Evolutionary conservation across 2,797 vertebrate species (phyloP), one percentile per base, ranked within the genome.

Genomic region (Florisuga fusca): DNA sequence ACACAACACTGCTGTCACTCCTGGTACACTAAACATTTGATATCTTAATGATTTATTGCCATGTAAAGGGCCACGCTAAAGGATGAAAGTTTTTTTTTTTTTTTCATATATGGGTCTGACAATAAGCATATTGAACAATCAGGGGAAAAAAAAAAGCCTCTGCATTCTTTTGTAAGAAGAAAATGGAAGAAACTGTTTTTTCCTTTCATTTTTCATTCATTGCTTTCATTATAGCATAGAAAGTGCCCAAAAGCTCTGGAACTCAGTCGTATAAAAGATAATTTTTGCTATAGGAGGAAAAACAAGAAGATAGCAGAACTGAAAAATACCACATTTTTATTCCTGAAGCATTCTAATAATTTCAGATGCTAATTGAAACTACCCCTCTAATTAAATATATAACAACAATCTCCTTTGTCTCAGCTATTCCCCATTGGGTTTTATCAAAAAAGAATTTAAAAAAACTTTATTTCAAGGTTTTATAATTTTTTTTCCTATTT

Each of bases 31-130:
- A 7, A 53, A n/a, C 4, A 6, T 61, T 50, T 75, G 12, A 77
- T 61, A 74, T 5, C 36, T 45, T 72, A 12, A 1, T 23, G 66
- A 29, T 36, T 34, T 41, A 38, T 12, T 54, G 33, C 41, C 67
- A 34, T 2, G 8, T 11, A 66, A 74, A 89, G 50, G 33, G 21
- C 4, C 23, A 53, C 6, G 15, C 12, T 25, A 36, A 18, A 25
- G 25, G 36, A 94, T 14, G 15, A 61, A 78, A 38, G 9, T 31
- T 11, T 12, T 15, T 8, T 15, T 29, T 10, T 17, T 46, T 51
- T 22, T 61, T 31, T 3, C 0, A 41, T 2, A 19, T 25, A 21
- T 9, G 1, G 20, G 21, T 19, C 18, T 43, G 14, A 41, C 22
- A 59, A 21, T 5, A 43, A 8, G 4, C 43, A 11, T 18, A 83